Percentiles rank a stretch among this genome's conserved stretches.
Conservation (phyloP, 53 echinoderm and acorn worm species). For the Arbacia lixula region DNA sequence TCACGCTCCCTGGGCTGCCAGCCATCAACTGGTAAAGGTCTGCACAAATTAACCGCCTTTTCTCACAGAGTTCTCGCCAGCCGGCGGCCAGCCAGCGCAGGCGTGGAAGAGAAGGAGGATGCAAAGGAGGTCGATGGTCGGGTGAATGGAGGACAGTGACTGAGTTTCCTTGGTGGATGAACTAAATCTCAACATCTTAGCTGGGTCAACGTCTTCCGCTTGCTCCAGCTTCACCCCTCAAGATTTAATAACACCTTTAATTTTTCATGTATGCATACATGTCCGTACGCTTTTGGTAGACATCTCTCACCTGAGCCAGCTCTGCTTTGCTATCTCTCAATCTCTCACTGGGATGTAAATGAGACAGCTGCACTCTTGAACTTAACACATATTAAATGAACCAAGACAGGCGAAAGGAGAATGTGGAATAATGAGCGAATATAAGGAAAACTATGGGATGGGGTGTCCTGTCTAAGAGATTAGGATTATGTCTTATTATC, state of each 20-base stretch:
- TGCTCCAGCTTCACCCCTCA: conserved; percentile 36
- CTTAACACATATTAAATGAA: no score
- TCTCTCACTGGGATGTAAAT: no score
- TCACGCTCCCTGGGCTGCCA: conserved; percentile 12
- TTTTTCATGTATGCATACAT: conserved; percentile 34
- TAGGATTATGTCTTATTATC: no score
- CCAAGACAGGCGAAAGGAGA: no score
- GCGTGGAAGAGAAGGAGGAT: no score
- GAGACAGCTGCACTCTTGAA: no score
- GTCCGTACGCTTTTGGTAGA: background rate
- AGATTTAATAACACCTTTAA: conserved; percentile 37
- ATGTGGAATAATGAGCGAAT: no score
- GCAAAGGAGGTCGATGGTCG: conserved; percentile 22
- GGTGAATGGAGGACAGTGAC: conserved; percentile 58
- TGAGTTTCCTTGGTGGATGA: conserved; percentile 25
- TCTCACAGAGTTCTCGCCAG: conserved; percentile 15
- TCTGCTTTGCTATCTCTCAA: no score
- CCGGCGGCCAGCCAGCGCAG: no score
- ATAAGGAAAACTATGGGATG: no score
- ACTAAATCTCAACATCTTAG: conserved; percentile 29
- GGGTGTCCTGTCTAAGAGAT: no score
- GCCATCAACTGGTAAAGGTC: conserved; percentile 37
- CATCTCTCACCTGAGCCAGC: background rate
- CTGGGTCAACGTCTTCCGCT: conserved; percentile 53
- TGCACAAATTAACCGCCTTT: conserved; percentile 19